A percentile compares a stretch with the other conserved stretches of the same genome.
Evolutionary conservation across 2,888 invertebrate species (phyloP).

Genomic region (Dioctria linearis): DNA sequence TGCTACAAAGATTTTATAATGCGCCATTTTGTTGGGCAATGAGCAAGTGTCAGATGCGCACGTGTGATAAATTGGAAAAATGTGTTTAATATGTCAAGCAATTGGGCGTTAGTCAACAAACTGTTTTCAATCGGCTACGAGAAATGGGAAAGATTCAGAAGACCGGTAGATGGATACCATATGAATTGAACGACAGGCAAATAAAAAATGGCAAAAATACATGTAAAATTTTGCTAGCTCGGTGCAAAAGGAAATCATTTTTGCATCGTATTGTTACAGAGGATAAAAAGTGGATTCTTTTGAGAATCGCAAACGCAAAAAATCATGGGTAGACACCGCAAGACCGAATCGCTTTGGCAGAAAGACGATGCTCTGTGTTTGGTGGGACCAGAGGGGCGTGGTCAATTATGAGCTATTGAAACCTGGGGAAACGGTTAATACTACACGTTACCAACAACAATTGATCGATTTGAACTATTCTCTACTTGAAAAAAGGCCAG

Average conservation of each 20-base stretch:
- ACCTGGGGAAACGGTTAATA: slow-evolving; percentile 8
- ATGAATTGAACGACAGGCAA: neutral
- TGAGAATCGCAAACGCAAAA: neutral
- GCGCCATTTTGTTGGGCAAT: too few relatives aligned
- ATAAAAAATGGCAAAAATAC: neutral
- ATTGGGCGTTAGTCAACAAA: slow-evolving; percentile 5
- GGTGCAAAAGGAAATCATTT: neutral
- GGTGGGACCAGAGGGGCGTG: slow-evolving; percentile 10
- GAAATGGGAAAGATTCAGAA: slow-evolving; percentile 9
- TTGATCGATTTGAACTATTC: neutral
- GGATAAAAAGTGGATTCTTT: neutral
- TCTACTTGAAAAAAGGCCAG: slow-evolving; percentile 1
- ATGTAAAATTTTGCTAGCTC: neutral
- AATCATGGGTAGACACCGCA: neutral
- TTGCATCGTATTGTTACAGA: neutral
- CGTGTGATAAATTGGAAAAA: too few relatives aligned
- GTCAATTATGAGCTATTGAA: slow-evolving; percentile 15
- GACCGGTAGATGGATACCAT: neutral
- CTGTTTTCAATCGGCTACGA: neutral
- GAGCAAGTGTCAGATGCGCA: too few relatives aligned
- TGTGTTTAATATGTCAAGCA: too few relatives aligned
- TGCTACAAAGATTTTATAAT: too few relatives aligned
- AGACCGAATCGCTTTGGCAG: neutral
- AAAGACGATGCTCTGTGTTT: neutral
- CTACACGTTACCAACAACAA: neutral